These are phyloP conservation scores for Idaea aversata DNA, from an alignment of 2,888 invertebrate species.

Conservation along the genomic window DNA sequence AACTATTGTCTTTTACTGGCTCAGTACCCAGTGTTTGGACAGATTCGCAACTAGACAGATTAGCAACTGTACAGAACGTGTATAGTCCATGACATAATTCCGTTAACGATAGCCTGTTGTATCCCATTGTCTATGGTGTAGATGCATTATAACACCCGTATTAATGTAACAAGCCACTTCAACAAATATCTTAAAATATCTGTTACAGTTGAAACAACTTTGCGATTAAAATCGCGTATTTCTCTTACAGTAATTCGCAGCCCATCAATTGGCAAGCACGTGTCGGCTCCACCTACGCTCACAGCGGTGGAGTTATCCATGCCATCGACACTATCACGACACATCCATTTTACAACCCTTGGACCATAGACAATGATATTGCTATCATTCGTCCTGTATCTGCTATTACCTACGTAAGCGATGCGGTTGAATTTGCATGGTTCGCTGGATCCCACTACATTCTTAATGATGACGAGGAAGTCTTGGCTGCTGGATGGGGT, in stretches of 20 bases:
- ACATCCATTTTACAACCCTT: conserved; percentile 50
- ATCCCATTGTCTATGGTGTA: too few relatives aligned
- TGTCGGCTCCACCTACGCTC: conserved; percentile 46
- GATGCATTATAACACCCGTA: too few relatives aligned
- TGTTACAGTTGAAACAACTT: too few relatives aligned
- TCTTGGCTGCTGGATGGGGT: conserved; percentile 61
- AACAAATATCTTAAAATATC: too few relatives aligned
- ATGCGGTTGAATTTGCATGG: conserved; percentile 17
- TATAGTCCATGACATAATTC: too few relatives aligned
- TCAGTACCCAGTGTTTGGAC: too few relatives aligned
- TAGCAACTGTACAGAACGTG: too few relatives aligned
- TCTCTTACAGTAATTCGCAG: not conserved
- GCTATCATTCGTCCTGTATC: conserved; percentile 36
- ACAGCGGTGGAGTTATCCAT: conserved; percentile 45
- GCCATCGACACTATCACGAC: conserved; percentile 21
- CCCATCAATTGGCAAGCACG: conserved; percentile 42
- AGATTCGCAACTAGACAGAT: too few relatives aligned
- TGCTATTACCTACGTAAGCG: conserved; percentile 21
- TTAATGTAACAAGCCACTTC: too few relatives aligned
- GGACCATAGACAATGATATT: conserved; percentile 41
- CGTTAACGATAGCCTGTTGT: too few relatives aligned
- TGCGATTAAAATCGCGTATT: not conserved
- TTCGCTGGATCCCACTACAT: conserved; percentile 42
- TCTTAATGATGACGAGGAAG: conserved; percentile 41
- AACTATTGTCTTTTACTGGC: too few relatives aligned